Base-by-base conservation (phyloP, 2,797 vertebrate genomes). In the Cirrhinus mrigala region DNA sequence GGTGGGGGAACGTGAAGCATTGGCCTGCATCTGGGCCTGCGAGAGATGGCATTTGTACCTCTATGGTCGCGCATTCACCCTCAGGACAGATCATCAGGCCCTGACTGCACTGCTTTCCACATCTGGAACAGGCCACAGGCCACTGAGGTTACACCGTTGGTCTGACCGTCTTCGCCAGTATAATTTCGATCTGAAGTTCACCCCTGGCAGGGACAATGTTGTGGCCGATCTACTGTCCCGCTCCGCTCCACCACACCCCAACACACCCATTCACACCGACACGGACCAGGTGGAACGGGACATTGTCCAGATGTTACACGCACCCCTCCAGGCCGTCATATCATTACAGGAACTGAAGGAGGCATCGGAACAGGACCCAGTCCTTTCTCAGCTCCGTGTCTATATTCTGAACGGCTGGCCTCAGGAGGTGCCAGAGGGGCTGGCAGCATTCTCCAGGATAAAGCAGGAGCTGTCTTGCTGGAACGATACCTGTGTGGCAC, bases 291-390 rank as follows among this genome's bases (percentile, higher is more conserved):
- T 20, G 29, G 58, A 81, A 33, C 3, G 37, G 10, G 76, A 81
- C 14, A 37, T 80, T 6, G 69, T 86, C 2, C 76, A 77, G 11
- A 79, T 88, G 24, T 58, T 88, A n/a, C 84, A 88, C 11, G 16
- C 11, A 20, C 58, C 44, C 8, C 79, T 75, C 1, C 12, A 74
- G 8, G 4, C 60, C 3, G 22, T 48, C 0, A 62, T 84, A 18
- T 64, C 74, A 0, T 27, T 78, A 20, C n/a, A 27, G 29, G 62
- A 78, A 24, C 46, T 37, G 8, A 24, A 58, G 48, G 56, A 69
- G 60, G 82, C 9, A 4, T 40, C 29, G 4, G 18, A 69, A 40
- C 64, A 40, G 66, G 66, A 40, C 33, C 33, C 1, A 1, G 18
- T 40, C 29, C 29, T 37, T 20, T 68, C 64, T 33, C 29, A 29